Percentiles rank a stretch among this genome's conserved stretches.
Evolutionary conservation across 2,797 vertebrate species (phyloP).

Genomic region (Fratercula arctica): DNA sequence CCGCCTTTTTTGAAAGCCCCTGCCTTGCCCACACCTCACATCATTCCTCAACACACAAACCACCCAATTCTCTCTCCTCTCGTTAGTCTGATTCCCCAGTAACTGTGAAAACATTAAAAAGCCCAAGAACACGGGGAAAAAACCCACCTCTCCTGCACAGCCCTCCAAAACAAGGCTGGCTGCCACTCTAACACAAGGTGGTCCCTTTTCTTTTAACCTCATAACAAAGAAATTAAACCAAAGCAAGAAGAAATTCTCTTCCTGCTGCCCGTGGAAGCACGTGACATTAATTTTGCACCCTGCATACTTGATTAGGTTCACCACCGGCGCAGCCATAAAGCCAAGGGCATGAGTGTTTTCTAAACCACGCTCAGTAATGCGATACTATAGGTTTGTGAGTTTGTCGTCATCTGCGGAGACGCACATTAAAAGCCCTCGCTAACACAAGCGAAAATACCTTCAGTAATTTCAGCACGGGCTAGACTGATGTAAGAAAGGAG

Average conservation of each 20-base stretch:
- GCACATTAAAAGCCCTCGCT: background rate
- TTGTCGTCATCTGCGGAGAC: background rate
- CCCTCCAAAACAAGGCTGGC: background rate
- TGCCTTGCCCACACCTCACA: background rate
- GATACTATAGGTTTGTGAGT: background rate
- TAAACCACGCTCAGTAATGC: background rate
- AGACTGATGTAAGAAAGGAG: background rate
- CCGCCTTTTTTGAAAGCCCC: background rate
- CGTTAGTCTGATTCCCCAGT: background rate
- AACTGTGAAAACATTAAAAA: background rate
- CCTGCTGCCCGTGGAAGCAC: background rate
- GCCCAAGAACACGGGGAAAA: background rate
- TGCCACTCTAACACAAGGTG: background rate
- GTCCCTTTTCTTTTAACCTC: background rate
- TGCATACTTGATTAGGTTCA: background rate
- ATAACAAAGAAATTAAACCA: background rate
- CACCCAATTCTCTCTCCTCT: background rate
- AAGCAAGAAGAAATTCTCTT: background rate
- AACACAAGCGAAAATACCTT: background rate
- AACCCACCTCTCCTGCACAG: background rate
- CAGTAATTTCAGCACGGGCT: background rate
- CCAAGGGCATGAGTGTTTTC: background rate
- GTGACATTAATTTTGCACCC: background rate
- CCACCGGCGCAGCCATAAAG: background rate
- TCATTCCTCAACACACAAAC: background rate